Evolutionary conservation across 2,113 vertebrate genomes (phyloP).

Genomic region (Gasterosteus aculeatus): DNA sequence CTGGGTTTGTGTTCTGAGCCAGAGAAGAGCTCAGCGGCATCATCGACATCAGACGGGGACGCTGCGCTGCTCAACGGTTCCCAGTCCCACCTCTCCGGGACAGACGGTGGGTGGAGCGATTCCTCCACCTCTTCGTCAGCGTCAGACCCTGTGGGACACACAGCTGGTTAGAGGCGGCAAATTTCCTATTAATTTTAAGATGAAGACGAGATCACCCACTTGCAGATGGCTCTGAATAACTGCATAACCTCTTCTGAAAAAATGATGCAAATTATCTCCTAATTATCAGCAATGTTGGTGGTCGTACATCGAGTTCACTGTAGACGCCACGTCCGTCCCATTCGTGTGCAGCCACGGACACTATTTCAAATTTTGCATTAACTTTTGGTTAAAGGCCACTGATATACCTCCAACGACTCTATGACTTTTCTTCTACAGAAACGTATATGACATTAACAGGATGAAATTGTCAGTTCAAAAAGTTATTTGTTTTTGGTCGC

Average conservation of each 20-base stretch:
- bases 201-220: not conserved
- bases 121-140: constrained; percentile 3
- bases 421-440: not conserved
- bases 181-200: not conserved
- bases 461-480: not conserved
- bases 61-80: not conserved
- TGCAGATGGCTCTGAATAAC: not conserved
- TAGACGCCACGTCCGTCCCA: no score
- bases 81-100: not conserved
- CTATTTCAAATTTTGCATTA: not conserved
- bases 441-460: not conserved
- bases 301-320: not conserved
- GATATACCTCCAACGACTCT: no score
- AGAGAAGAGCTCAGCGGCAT: constrained; percentile 45
- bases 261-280: not conserved
- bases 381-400: no score
- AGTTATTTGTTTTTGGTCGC: no score
- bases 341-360: no score
- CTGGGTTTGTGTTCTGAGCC: constrained; percentile 53
- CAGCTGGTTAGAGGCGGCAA: constrained; percentile 41
- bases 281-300: not conserved
- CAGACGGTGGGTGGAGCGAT: not conserved
- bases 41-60: constrained; percentile 57
- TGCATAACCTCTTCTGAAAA: not conserved
- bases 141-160: constrained; percentile 10